Percentiles rank a stretch among this genome's conserved stretches.
These are phyloP conservation scores for Asteroscopus sphinx DNA, from an alignment of 2,888 invertebrate genomes.

Conservation along the genomic window DNA sequence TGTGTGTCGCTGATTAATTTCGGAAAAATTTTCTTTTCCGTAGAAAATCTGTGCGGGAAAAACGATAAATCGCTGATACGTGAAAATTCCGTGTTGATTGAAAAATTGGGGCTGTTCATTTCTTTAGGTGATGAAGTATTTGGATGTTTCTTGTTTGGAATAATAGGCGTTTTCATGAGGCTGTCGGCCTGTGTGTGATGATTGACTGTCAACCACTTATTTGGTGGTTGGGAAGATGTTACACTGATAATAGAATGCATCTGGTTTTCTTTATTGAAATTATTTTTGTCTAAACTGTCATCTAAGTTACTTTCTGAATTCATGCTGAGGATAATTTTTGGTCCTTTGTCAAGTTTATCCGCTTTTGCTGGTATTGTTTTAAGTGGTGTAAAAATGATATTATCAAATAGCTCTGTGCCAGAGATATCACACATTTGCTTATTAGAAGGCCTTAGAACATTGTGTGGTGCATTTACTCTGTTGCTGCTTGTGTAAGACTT, in stretches of 20 bases:
- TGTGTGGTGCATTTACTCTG: slow-evolving; percentile 57
- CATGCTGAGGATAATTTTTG: slow-evolving; percentile 78
- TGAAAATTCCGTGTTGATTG: slow-evolving; percentile 85
- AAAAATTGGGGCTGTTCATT: slow-evolving; percentile 83
- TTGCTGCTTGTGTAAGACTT: slow-evolving; percentile 64
- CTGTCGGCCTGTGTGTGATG: slow-evolving; percentile 64
- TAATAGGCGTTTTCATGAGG: slow-evolving; percentile 67
- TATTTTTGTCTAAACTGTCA: slow-evolving; percentile 75
- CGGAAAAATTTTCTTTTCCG: slow-evolving; percentile 80
- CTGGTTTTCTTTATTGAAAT: slow-evolving; percentile 78
- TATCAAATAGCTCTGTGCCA: slow-evolving; percentile 78
- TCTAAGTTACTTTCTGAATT: slow-evolving; percentile 82
- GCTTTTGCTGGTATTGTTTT: slow-evolving; percentile 69
- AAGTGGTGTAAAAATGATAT: slow-evolving; percentile 82
- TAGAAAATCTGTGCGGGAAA: slow-evolving; percentile 82
- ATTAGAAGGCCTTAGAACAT: slow-evolving; percentile 77
- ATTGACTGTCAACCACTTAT: slow-evolving; percentile 74
- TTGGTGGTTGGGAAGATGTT: slow-evolving; percentile 73
- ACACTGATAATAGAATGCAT: slow-evolving; percentile 78
- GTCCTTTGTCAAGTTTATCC: slow-evolving; percentile 79
- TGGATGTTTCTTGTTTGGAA: slow-evolving; percentile 79
- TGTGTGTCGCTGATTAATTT: slow-evolving; percentile 78
- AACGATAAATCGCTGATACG: slow-evolving; percentile 85
- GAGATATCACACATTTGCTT: slow-evolving; percentile 67
- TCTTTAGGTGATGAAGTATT: slow-evolving; percentile 86